These are phyloP conservation scores for Epistrophe eligans DNA, from an alignment of 2,888 invertebrate genomes.

Conservation along the genomic window DNA sequence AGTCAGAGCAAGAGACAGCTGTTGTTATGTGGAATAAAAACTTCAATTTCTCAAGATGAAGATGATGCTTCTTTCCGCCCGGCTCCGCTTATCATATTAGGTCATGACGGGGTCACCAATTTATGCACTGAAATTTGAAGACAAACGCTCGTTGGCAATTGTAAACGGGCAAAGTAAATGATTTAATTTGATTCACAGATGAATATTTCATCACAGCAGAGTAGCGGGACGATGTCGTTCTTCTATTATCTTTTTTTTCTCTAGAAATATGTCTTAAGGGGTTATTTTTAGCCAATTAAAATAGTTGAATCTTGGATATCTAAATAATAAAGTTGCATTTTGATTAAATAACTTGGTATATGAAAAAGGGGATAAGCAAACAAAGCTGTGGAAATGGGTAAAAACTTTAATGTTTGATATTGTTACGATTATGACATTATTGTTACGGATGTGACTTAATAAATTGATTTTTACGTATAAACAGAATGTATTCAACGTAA, in stretches of 20 bases:
- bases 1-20: slow-evolving; percentile 20
- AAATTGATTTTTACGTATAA: too few species aligned
- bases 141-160: slow-evolving; percentile 18
- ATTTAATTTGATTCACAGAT: slow-evolving; percentile 47
- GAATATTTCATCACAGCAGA: slow-evolving; percentile 48
- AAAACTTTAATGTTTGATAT: too few species aligned
- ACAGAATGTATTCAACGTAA: too few species aligned
- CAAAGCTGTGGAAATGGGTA: too few species aligned
- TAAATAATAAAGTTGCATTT: too few species aligned
- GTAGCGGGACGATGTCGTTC: neutral
- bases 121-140: slow-evolving; percentile 50
- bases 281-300: slow-evolving; percentile 18
- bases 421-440: too few species aligned
- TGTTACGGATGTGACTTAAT: too few species aligned
- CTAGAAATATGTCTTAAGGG: neutral
- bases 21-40: slow-evolving; percentile 33
- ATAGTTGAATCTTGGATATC: neutral
- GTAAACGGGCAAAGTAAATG: slow-evolving; percentile 26
- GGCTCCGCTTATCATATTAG: neutral
- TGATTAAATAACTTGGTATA: too few species aligned
- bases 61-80: slow-evolving; percentile 6
- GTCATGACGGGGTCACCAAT: slow-evolving; percentile 45
- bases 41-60: slow-evolving; percentile 21
- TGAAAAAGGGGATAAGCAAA: too few species aligned
- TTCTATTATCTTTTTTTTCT: neutral